Conservation (phyloP, 2,888 invertebrate species). For the Platycheirus rosarum region DNA sequence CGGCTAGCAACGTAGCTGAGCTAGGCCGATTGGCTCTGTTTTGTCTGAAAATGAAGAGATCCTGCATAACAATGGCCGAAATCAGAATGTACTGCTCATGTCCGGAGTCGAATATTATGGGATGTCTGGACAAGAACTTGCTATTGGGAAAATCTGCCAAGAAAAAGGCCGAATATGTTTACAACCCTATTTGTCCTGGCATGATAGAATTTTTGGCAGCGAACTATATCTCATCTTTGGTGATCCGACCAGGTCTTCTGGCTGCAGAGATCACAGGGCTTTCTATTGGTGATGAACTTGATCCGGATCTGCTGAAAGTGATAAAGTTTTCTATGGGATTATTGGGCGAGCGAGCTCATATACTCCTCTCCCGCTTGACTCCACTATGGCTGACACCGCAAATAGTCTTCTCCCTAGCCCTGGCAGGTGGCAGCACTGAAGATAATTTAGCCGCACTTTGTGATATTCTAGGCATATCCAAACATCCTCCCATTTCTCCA, state of each 20-base stretch:
- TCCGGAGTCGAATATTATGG: conserved; percentile 82
- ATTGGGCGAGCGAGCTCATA: conserved; percentile 83
- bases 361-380: conserved; percentile 83
- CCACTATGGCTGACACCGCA: conserved; percentile 84
- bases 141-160: conserved; percentile 82
- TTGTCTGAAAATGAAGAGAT: conserved; percentile 83
- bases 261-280: conserved; percentile 82
- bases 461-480: conserved; percentile 83
- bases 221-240: conserved; percentile 84
- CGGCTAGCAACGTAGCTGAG: conserved; percentile 82
- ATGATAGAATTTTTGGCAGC: conserved; percentile 84
- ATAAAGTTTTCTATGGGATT: conserved; percentile 84
- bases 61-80: conserved; percentile 83
- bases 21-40: conserved; percentile 84
- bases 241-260: conserved; percentile 83
- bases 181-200: conserved; percentile 83
- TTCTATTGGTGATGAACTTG: conserved; percentile 81
- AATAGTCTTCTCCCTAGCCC: conserved; percentile 83
- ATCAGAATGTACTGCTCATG: conserved; percentile 83
- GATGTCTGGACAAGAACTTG: conserved; percentile 82
- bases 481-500: conserved; percentile 82
- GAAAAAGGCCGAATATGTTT: conserved; percentile 82
- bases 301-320: conserved; percentile 82
- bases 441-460: conserved; percentile 84
- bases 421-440: conserved; percentile 84